Evolutionary conservation across 2,888 invertebrate genomes (phyloP), one percentile per base, ranked within the genome.

Genomic region (Ctenicera cuprea): DNA sequence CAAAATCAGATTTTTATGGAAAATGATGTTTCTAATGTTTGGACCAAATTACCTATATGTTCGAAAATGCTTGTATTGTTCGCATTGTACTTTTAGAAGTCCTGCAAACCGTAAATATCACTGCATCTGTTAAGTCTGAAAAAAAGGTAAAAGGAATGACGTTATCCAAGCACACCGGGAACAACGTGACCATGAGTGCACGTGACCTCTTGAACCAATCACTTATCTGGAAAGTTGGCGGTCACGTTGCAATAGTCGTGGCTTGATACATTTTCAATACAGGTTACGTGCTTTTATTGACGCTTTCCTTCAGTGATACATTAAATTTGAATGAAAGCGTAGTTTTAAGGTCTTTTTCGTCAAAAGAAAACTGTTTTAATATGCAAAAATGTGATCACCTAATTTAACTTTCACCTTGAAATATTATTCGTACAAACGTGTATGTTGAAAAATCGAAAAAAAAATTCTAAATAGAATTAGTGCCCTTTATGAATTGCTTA

Each of bases 101-200:
- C n/a, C n/a, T n/a, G n/a, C n/a, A n/a, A n/a, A n/a, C n/a, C n/a
- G n/a, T 33, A 33, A 33, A 33, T 33, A 33, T 9, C 33, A 33
- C 33, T 8, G 33, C 33, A 33, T 33, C 33, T 33, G 33, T n/a
- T n/a, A 9, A 33, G 2, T 5, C 7, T 33, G 33, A 33, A 33
- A 33, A 33, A 33, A 33, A 7, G 16, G 18, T 18, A 48, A 59
- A 59, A n/a, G 57, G 37, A 18, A 38, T 59, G 26, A 22, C 54
- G 30, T 38, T 22, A 62, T n/a, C 11, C 33, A 54, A 72, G 71
- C 83, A 82, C 83, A 81, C 79, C 81, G 72, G 66, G 22, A 66
- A 79, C 83, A 85, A 85, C 85, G 85, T 85, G 85, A 85, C 82
- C 77, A 43, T n/a, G 22, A 52, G 20, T 71, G 75, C 83, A 82